phyloP scores from a whole-genome alignment of 2,797 vertebrate genomes.

The Mico argentatus region DNA sequence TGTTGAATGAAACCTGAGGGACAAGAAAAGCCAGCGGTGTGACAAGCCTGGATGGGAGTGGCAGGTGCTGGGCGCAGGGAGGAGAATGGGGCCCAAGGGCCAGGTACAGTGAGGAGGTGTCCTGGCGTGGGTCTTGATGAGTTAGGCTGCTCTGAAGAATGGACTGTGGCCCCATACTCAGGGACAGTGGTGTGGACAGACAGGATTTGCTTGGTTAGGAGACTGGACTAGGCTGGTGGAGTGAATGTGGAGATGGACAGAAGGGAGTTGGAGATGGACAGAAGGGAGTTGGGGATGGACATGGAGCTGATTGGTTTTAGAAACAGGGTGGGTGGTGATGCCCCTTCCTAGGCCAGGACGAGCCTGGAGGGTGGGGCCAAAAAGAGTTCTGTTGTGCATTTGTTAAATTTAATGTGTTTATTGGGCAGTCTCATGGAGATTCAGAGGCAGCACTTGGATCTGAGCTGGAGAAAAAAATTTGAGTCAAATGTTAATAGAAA shows the following conservation, averaged over 20 bases:
- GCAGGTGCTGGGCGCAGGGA: neutral
- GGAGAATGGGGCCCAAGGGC: neutral
- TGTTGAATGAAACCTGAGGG: neutral
- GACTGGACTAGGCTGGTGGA: accelerated
- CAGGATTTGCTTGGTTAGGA: accelerated
- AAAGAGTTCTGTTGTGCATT: neutral
- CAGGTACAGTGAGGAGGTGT: neutral
- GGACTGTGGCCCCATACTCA: neutral
- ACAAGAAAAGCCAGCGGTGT: neutral
- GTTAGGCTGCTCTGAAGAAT: neutral
- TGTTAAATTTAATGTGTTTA: accelerated
- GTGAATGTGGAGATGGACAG: neutral
- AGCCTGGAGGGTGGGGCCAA: neutral
- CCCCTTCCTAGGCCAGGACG: no score
- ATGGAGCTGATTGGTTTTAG: neutral
- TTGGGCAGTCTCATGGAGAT: neutral
- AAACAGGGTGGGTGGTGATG: neutral
- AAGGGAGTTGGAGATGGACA: neutral
- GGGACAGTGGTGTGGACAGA: neutral
- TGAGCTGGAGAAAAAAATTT: neutral
- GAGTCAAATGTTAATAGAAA: neutral
- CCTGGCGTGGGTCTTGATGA: neutral
- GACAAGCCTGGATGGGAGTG: neutral
- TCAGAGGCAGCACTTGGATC: neutral
- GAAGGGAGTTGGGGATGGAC: no score